Conservation (phyloP, 2,113 vertebrate species). For the Eurystomus gularis region DNA sequence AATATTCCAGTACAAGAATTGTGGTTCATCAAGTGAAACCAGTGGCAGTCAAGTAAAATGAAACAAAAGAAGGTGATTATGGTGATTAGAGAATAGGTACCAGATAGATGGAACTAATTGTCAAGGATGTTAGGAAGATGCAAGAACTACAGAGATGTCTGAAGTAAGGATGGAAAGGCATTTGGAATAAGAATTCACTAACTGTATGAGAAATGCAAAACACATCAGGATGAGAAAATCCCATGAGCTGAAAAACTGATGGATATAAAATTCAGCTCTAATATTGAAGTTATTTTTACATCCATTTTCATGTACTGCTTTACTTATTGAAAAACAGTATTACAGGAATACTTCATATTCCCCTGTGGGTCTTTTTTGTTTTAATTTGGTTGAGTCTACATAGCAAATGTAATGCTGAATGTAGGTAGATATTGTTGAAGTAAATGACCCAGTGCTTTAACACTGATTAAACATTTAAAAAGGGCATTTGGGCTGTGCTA, state of each 20-base stretch:
- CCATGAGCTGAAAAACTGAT: neutral
- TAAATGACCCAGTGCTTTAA: neutral
- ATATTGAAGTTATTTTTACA: neutral
- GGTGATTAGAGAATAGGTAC: neutral
- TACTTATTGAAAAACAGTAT: neutral
- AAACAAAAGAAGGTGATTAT: neutral
- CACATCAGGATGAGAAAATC: neutral
- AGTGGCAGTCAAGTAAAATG: neutral
- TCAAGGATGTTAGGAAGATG: neutral
- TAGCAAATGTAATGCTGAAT: neutral
- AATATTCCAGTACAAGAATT: neutral
- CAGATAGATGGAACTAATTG: neutral
- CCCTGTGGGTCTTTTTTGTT: neutral
- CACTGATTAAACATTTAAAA: neutral
- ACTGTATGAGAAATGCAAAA: neutral
- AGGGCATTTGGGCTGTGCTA: neutral
- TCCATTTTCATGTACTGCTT: neutral
- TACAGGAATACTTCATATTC: neutral
- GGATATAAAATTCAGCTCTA: neutral
- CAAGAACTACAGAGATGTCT: neutral
- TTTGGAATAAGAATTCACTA: neutral
- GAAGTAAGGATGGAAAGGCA: neutral
- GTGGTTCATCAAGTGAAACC: neutral
- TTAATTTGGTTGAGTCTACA: neutral
- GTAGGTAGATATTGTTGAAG: neutral